Base-by-base conservation (phyloP, 2,888 invertebrate species). In the Heliothis peltigera region DNA sequence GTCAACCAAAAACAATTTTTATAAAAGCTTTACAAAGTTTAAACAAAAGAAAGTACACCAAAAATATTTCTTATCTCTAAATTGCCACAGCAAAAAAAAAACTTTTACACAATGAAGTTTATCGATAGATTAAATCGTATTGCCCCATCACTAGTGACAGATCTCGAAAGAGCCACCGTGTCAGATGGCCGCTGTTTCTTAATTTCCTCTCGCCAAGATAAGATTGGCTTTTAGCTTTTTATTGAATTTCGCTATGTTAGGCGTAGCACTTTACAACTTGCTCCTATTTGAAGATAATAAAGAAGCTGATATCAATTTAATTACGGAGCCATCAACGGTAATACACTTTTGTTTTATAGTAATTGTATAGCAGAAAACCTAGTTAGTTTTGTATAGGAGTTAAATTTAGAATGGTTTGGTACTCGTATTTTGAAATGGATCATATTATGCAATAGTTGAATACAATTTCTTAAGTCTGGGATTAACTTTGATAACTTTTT, bases 161-260 rank as follows among this genome's bases (percentile, higher is more conserved):
- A 93, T 93, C 92, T 93, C 84, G 84, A 87, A 88, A 92, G 91
- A 92, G 92, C 92, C 91, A 84, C 90, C 91, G 92, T 92, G 95
- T 95, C 95, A 94, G 95, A 92, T 94, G 95, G 92, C 90, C 94
- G 92, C 93, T 95, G 93, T 93, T 95, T 95, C 95, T 95, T 95
- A 95, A 95, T 95, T 95, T 95, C 95, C 95, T 94, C 91, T 91
- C 85, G 85, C 86, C 73, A 84, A 93, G 95, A 95, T 95, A 95
- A 95, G 94, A 94, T 94, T 94, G 94, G 95, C 95, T 94, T 95
- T 95, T 93, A 94, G 95, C 92, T 94, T 95, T 95, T 95, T 95
- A 95, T 95, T 94, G 94, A 95, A 93, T 95, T 95, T 94, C 93
- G 39, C 94, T 92, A 84, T 91, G 90, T 91, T 90, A 91, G 88